phyloP scores from a whole-genome alignment of 2,888 invertebrate species.

The Acleris literana region DNA sequence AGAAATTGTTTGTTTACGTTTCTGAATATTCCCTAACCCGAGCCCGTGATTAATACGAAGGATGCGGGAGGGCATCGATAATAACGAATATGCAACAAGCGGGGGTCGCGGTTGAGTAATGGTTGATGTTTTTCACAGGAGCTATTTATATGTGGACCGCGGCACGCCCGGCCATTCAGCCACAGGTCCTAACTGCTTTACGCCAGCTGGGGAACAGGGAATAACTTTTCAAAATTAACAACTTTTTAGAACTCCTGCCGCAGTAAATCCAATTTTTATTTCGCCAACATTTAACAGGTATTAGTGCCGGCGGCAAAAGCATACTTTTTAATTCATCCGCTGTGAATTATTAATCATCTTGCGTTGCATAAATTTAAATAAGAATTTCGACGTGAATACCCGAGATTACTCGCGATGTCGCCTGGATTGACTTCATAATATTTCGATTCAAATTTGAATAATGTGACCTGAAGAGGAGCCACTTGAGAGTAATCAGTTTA shows the following conservation, averaged over 20 bases:
- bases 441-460: conserved; percentile 63
- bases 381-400: conserved; percentile 44
- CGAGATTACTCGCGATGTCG: conserved; percentile 48
- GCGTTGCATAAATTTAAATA: conserved; percentile 56
- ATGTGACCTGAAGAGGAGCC: conserved; percentile 52
- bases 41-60: conserved; percentile 2
- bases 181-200: conserved; percentile 3
- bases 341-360: conserved; percentile 44
- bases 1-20: conserved; percentile 46
- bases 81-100: conserved; percentile 18
- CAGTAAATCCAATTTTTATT: conserved; percentile 31
- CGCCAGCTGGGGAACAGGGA: conserved; percentile 11
- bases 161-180: not conserved
- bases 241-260: conserved; percentile 18
- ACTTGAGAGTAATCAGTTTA: conserved; percentile 55
- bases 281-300: conserved; percentile 29
- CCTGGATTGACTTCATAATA: conserved; percentile 57
- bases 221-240: conserved; percentile 26
- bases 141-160: conserved; percentile 4
- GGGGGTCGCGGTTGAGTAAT: conserved; percentile 6
- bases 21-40: not conserved
- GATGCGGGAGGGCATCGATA: conserved; percentile 5
- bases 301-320: conserved; percentile 22
- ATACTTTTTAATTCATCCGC: conserved; percentile 39
- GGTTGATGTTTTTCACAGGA: not conserved